These are phyloP conservation scores for Rhizoglyphus robini DNA, from an alignment of 1,140 invertebrate species.

Conservation along the genomic window DNA sequence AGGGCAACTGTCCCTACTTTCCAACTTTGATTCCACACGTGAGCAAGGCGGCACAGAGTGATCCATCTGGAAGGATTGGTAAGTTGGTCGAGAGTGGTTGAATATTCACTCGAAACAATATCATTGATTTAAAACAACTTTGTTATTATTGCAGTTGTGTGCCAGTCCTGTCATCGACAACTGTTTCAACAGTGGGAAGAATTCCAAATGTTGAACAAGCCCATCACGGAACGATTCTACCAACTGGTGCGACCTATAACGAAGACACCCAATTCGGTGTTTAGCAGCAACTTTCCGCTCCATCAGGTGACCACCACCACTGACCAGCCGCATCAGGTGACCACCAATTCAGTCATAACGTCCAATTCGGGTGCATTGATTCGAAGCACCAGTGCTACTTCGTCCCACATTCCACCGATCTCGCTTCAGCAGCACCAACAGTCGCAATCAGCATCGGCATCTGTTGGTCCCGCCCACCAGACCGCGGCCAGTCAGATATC, in stretches of 20 bases:
- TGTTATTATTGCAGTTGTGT: slow-evolving; percentile 30
- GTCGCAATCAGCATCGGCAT: neutral
- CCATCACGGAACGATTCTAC: slow-evolving; percentile 60
- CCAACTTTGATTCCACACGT: slow-evolving; percentile 67
- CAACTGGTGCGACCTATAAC: slow-evolving; percentile 42
- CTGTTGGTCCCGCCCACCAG: neutral
- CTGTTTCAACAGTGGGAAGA: slow-evolving; percentile 65
- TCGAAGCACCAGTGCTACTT: neutral
- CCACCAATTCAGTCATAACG: too few species aligned
- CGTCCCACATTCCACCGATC: neutral
- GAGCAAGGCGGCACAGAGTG: slow-evolving; percentile 66
- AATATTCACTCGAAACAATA: neutral
- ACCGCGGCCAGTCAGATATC: neutral
- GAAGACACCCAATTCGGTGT: too few species aligned
- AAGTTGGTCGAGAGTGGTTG: slow-evolving; percentile 37
- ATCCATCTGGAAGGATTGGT: slow-evolving; percentile 55
- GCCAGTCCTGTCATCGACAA: slow-evolving; percentile 61
- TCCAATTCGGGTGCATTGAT: too few species aligned
- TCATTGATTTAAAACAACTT: neutral
- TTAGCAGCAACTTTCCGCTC: too few species aligned
- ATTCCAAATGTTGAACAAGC: slow-evolving; percentile 47
- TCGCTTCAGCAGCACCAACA: neutral
- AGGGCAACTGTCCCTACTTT: slow-evolving; percentile 54
- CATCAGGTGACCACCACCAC: too few species aligned
- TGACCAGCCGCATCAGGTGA: too few species aligned